Evolutionary conservation across 2,113 vertebrate genomes (phyloP).

Genomic region (Lutjanus erythropterus): DNA sequence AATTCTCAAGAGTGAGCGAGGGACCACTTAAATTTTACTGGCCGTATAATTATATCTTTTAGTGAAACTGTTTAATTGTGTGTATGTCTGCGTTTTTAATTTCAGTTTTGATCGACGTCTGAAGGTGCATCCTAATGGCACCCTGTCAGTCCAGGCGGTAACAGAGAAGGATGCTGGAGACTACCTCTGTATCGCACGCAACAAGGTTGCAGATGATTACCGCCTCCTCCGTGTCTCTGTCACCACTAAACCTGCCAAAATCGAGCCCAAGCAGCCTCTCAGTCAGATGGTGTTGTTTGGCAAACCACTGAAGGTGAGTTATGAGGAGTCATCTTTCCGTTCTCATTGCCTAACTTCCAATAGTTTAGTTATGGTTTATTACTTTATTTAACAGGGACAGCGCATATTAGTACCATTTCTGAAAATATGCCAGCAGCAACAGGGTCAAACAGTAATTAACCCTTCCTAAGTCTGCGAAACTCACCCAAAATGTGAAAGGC

Average conservation of each 20-base stretch:
- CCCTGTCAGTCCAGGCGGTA: conserved; percentile 86
- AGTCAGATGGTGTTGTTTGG: conserved; percentile 89
- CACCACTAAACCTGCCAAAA: conserved; percentile 90
- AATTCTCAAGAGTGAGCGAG: too few species aligned
- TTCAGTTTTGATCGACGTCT: conserved; percentile 88
- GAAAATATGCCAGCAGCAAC: too few species aligned
- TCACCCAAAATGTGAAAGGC: too few species aligned
- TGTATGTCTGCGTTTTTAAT: conserved; percentile 33
- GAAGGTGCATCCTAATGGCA: conserved; percentile 91
- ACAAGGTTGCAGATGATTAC: conserved; percentile 91
- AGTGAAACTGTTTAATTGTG: neutral
- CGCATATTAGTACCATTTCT: too few species aligned
- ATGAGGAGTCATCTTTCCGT: neutral
- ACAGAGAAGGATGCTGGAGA: conserved; percentile 93
- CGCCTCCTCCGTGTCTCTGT: conserved; percentile 89
- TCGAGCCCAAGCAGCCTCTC: conserved; percentile 85
- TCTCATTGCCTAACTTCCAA: neutral
- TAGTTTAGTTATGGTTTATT: too few species aligned
- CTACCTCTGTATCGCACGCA: conserved; percentile 93
- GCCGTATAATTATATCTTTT: neutral
- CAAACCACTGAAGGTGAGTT: conserved; percentile 90
- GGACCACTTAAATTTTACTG: conserved; percentile 65
- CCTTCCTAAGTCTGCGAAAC: too few species aligned
- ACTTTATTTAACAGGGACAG: too few species aligned
- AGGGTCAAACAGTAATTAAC: too few species aligned